Conservation (phyloP, 2,888 invertebrate species). For the Apotomis capreana region DNA sequence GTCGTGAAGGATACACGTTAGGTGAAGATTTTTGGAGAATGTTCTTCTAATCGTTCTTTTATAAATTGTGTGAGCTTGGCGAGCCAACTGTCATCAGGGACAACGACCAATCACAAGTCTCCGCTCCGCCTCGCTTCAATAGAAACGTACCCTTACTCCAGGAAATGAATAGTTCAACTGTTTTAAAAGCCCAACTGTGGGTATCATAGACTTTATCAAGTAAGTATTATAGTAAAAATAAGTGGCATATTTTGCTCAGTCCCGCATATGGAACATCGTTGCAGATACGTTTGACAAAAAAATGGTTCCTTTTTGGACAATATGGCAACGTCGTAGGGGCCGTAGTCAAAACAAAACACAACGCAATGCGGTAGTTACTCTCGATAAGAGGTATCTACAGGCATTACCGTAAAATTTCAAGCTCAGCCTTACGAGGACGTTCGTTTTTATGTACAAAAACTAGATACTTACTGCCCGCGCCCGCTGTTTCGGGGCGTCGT, state of each 20-base stretch:
- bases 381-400: slow-evolving; percentile 32
- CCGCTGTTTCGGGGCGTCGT: neutral
- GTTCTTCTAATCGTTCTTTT: neutral
- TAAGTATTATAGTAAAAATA: slow-evolving; percentile 1
- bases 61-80: too few relatives aligned
- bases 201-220: neutral
- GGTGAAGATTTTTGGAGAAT: neutral
- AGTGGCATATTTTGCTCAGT: slow-evolving; percentile 18
- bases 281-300: slow-evolving; percentile 17
- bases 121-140: too few relatives aligned
- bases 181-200: too few relatives aligned
- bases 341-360: slow-evolving; percentile 22
- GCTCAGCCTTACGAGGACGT: slow-evolving; percentile 1
- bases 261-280: neutral
- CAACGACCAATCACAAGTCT: too few relatives aligned
- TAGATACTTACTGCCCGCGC: slow-evolving; percentile 17
- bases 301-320: neutral
- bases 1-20: neutral
- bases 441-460: slow-evolving; percentile 27
- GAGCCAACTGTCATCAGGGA: too few relatives aligned
- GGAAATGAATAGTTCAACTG: too few relatives aligned
- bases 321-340: slow-evolving; percentile 9
- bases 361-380: slow-evolving; percentile 8
- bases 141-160: too few relatives aligned
- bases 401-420: slow-evolving; percentile 28